Base-by-base conservation (phyloP, 2,113 vertebrate genomes). In the Pygathrix nemaeus region DNA sequence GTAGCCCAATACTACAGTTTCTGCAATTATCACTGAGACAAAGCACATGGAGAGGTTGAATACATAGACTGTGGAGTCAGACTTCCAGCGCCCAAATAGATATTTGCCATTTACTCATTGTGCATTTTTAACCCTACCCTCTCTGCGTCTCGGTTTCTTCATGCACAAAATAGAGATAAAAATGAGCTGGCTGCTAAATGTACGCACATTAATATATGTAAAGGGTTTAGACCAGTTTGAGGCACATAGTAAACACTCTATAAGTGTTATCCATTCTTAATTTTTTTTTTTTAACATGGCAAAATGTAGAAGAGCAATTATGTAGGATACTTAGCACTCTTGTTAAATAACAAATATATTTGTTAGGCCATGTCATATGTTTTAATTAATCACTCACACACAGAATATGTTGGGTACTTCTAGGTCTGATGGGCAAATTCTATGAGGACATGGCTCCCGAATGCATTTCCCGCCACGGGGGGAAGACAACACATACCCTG, bases 11-110 rank as follows among this genome's bases (percentile, higher is more conserved):
- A 5, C 45, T 7, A 21, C 0, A 4, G 35, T 55, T 27, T 64
- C 84, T n/a, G 45, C 48, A 21, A 1, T 5, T 23, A 40, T 0
- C 10, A 20, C 48, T 0, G 12, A 27, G 50, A 45, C 16, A 11
- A 8, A 13, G 11, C 13, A 2, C 5, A 35, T 0, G 3, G 0
- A 72, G 25, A 21, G 5, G 23, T n/a, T 21, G 52, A 76, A n/a
- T 6, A 2, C 30, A 5, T 11, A 45, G n/a, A 38, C 38, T 45
- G n/a, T 6, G 20, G 2, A 3, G 14, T n/a, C 70, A 64, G 52
- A 40, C 25, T 66, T 30, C 94, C 75, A 97, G 79, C 87, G 75
- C 10, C 30, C 3, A 4, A 14, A 9, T 3, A 5, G 0, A 3
- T 23, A 81, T 72, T 43, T 23, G 11, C 30, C 4, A 5, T 55